Conservation (phyloP, 2,797 vertebrate species). For the Hippoglossus hippoglossus region DNA sequence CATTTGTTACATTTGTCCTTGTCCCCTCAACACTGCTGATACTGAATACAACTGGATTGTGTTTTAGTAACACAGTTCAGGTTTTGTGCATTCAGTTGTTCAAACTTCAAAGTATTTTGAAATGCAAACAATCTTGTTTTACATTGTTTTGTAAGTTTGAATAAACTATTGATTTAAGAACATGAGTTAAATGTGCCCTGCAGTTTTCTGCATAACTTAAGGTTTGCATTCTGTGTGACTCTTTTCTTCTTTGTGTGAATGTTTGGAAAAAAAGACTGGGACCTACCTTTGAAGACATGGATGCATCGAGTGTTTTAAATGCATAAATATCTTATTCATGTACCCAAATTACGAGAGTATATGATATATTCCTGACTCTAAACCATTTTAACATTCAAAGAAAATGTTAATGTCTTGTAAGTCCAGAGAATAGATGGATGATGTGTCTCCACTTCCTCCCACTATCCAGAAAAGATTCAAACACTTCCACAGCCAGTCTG, state of each 20-base stretch:
- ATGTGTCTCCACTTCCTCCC: no score
- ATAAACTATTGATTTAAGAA: background rate
- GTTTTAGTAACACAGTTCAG: background rate
- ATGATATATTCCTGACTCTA: no score
- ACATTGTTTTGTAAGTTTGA: no score
- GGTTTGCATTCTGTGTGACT: no score
- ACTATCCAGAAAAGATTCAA: no score
- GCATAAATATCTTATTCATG: background rate
- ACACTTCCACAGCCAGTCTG: no score
- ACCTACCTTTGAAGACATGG: no score
- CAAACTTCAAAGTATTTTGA: background rate
- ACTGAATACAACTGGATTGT: background rate
- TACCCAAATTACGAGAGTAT: background rate
- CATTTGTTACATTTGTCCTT: background rate
- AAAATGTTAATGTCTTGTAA: constrained; percentile 2
- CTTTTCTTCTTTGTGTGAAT: no score
- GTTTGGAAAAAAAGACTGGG: no score
- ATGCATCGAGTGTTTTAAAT: no score
- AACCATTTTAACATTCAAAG: background rate
- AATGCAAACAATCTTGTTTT: background rate
- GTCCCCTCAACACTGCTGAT: background rate
- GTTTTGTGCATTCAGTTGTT: background rate
- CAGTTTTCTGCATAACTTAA: no score
- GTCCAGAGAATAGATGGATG: no score
- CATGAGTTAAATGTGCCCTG: background rate